Evolutionary conservation across 2,888 invertebrate species (phyloP).

Genomic region (Clepsis dumicolana): DNA sequence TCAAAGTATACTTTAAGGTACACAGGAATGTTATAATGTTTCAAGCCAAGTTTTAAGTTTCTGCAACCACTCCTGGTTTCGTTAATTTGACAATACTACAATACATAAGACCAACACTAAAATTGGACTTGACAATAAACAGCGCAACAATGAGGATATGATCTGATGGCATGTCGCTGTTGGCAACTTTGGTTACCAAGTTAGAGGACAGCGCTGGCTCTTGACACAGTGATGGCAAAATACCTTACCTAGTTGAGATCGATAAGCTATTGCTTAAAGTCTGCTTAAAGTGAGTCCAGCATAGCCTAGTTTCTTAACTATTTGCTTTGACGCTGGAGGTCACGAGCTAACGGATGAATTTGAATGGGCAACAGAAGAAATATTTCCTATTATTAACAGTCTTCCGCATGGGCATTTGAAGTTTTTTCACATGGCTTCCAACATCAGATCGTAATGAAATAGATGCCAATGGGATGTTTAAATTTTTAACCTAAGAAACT

Average conservation of each 20-base stretch:
- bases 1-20: no score
- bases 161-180: background rate
- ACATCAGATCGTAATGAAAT: no score
- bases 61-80: no score
- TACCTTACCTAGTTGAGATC: background rate
- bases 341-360: conserved; percentile 1
- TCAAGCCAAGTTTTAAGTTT: no score
- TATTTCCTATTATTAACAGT: background rate
- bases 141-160: background rate
- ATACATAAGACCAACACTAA: background rate
- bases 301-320: conserved; percentile 7
- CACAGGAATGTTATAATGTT: no score
- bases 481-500: no score
- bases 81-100: no score
- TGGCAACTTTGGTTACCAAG: background rate
- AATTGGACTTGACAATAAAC: background rate
- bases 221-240: conserved; percentile 7
- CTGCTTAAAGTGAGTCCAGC: background rate
- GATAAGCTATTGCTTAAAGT: background rate
- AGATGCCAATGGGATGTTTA: no score
- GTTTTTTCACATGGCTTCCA: no score
- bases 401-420: background rate
- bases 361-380: background rate
- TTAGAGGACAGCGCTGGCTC: background rate
- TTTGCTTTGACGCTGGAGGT: background rate